phyloP scores from a whole-genome alignment of 2,797 vertebrate species.

The Sebastes vulpes region DNA sequence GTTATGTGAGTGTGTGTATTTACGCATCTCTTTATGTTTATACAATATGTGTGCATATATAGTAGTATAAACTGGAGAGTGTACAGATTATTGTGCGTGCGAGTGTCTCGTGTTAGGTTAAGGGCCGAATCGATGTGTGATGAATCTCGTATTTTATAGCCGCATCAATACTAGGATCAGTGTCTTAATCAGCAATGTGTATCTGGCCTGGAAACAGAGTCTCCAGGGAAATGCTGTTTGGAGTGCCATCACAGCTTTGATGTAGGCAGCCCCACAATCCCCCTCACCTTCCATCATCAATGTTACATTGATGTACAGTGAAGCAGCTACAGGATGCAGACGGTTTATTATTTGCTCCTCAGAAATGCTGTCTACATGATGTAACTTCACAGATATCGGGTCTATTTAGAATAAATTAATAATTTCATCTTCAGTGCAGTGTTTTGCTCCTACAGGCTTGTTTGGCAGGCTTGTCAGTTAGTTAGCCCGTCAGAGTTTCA shows the following conservation, averaged over 20 bases:
- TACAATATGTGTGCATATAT: neutral
- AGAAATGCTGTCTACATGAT: constrained; percentile 34
- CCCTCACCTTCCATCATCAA: constrained; percentile 22
- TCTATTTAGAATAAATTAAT: constrained; percentile 43
- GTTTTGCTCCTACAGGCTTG: constrained; percentile 54
- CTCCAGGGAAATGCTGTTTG: constrained; percentile 58
- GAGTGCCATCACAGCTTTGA: constrained; percentile 52
- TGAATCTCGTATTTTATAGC: constrained; percentile 73
- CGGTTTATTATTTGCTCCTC: constrained; percentile 19
- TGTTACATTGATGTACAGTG: constrained; percentile 39
- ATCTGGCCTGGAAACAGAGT: constrained; percentile 70
- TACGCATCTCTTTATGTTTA: neutral
- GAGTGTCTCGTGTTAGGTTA: constrained; percentile 39
- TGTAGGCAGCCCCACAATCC: neutral
- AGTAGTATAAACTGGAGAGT: neutral
- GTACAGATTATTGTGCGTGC: neutral
- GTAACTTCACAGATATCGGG: constrained; percentile 39
- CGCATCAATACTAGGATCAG: constrained; percentile 69
- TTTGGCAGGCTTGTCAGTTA: constrained; percentile 53
- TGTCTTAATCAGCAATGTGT: constrained; percentile 79
- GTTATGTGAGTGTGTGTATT: constrained; percentile 8
- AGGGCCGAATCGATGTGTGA: constrained; percentile 62
- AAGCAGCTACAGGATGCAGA: constrained; percentile 11
- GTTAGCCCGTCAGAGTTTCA: constrained; percentile 38
- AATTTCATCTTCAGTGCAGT: constrained; percentile 33